phyloP scores from a whole-genome alignment of 1,140 invertebrate species.

The Hestina assimilis region DNA sequence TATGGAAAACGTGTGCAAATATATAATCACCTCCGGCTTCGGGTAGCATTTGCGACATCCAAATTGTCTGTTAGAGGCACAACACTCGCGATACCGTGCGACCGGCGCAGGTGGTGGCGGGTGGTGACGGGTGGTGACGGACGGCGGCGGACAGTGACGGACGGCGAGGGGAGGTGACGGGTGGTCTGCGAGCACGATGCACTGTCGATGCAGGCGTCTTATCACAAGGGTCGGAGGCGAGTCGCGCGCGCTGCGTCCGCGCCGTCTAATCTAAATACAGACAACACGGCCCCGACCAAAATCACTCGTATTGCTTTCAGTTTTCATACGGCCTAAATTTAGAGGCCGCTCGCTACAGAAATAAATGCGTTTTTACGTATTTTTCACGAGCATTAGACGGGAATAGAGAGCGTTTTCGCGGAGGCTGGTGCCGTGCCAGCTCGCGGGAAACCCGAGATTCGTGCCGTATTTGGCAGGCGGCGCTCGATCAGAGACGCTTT shows the following conservation, averaged over 20 bases:
- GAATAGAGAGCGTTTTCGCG: slow-evolving; percentile 45
- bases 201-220: slow-evolving; percentile 29
- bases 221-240: slow-evolving; percentile 32
- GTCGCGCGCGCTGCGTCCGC: slow-evolving; percentile 42
- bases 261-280: slow-evolving; percentile 73
- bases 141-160: slow-evolving; percentile 5
- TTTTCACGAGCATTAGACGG: slow-evolving; percentile 65
- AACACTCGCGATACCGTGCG: slow-evolving; percentile 14
- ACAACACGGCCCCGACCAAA: slow-evolving; percentile 69
- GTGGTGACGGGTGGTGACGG: background rate
- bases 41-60: slow-evolving; percentile 68
- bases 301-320: slow-evolving; percentile 65
- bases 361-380: slow-evolving; percentile 76
- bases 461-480: slow-evolving; percentile 68
- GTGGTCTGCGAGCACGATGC: slow-evolving; percentile 29
- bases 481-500: slow-evolving; percentile 54
- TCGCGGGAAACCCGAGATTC: slow-evolving; percentile 66
- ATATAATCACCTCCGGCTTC: slow-evolving; percentile 61
- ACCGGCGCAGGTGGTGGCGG: background rate
- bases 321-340: slow-evolving; percentile 68
- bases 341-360: slow-evolving; percentile 72
- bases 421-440: slow-evolving; percentile 55
- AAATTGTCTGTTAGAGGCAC: slow-evolving; percentile 30
- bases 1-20: background rate
- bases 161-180: slow-evolving; percentile 11